phyloP scores from a whole-genome alignment of 2,888 invertebrate species.

The Helicoverpa assulta region DNA sequence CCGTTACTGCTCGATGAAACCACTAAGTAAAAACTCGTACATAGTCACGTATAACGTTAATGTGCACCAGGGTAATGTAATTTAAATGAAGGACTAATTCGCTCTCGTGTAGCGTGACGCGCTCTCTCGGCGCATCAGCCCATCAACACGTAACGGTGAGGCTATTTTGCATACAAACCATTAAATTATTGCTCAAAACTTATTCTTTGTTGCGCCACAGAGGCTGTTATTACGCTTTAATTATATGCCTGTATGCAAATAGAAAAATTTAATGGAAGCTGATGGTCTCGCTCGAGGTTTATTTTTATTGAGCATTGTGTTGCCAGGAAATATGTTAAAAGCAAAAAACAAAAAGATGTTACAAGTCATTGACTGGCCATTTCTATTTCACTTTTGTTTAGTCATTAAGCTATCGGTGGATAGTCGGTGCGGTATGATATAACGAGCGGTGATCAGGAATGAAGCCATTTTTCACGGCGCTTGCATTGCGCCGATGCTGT shows the following conservation, averaged over 20 bases:
- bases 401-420: conserved; percentile 46
- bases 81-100: conserved; percentile 89
- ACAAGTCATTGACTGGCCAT: conserved; percentile 70
- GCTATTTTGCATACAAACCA: conserved; percentile 90
- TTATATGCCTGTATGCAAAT: conserved; percentile 89
- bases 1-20: conserved; percentile 75
- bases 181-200: conserved; percentile 90
- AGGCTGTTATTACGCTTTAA: conserved; percentile 89
- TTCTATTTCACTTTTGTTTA: conserved; percentile 60
- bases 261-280: conserved; percentile 86
- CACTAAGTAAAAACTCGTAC: conserved; percentile 74
- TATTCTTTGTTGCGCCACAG: conserved; percentile 89
- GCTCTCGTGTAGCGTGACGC: conserved; percentile 87
- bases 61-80: conserved; percentile 84
- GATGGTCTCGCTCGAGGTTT: conserved; percentile 80
- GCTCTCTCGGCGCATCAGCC: conserved; percentile 85
- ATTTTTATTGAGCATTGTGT: conserved; percentile 82
- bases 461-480: conserved; percentile 82
- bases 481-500: conserved; percentile 63
- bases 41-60: conserved; percentile 80
- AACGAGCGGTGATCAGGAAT: conserved; percentile 68
- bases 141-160: conserved; percentile 89
- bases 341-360: conserved; percentile 62
- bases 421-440: conserved; percentile 46
- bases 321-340: conserved; percentile 68